A percentile compares a stretch with the other conserved stretches of the same genome.
phyloP scores from a whole-genome alignment of 2,113 vertebrate genomes.

The Eulemur rufifrons region DNA sequence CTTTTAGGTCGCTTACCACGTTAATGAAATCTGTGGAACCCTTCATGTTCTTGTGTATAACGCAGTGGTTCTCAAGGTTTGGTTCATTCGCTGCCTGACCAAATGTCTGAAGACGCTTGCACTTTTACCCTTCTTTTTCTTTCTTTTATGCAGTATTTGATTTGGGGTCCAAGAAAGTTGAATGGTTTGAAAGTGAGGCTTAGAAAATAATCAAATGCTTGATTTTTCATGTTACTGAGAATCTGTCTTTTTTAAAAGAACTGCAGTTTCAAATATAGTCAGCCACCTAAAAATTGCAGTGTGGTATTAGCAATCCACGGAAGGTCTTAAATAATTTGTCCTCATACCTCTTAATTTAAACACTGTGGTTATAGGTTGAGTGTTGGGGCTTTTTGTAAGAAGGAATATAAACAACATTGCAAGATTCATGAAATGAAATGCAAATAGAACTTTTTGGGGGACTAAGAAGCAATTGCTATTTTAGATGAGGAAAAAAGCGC shows the following conservation, averaged over 20 bases:
- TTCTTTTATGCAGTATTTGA: background rate
- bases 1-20: background rate
- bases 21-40: background rate
- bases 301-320: background rate
- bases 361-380: background rate
- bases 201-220: background rate
- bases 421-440: background rate
- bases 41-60: background rate
- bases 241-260: background rate
- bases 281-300: too few relatives aligned
- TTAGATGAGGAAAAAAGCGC: background rate
- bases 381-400: background rate
- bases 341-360: background rate
- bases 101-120: background rate
- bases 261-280: background rate
- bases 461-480: slow-evolving; percentile 22
- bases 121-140: background rate
- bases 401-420: background rate
- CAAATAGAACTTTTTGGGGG: background rate
- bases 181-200: background rate
- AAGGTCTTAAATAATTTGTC: background rate
- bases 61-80: background rate
- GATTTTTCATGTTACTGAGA: background rate
- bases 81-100: background rate
- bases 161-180: background rate